phyloP scores from a whole-genome alignment of 1,140 invertebrate species.

The Lethocerus indicus region DNA sequence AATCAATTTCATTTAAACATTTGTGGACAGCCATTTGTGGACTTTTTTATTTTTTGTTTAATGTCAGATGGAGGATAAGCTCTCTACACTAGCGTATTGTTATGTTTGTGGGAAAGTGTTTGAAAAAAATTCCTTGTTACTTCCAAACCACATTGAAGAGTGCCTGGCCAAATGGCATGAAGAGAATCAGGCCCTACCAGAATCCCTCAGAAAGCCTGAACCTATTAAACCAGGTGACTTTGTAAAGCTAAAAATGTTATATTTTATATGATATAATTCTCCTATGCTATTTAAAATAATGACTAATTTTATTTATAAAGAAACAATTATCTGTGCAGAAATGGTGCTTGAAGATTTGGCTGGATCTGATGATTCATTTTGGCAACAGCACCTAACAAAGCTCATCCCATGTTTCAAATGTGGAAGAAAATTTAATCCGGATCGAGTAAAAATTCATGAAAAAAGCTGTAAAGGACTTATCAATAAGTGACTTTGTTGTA shows the following conservation, averaged over 20 bases:
- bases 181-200: conserved; percentile 45
- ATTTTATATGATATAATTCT: not conserved
- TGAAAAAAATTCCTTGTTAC: too few relatives aligned
- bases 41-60: too few relatives aligned
- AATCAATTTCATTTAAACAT: too few relatives aligned
- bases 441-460: conserved; percentile 45
- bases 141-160: conserved; percentile 62
- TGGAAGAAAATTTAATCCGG: conserved; percentile 46
- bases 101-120: too few relatives aligned
- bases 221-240: conserved; percentile 36
- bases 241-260: not conserved
- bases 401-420: conserved; percentile 48
- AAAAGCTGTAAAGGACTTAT: conserved; percentile 37
- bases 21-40: too few relatives aligned
- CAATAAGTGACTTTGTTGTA: not conserved
- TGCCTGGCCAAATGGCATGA: conserved; percentile 56
- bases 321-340: not conserved
- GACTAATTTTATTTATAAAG: not conserved
- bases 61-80: too few relatives aligned
- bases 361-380: conserved; percentile 33
- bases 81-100: too few relatives aligned
- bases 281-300: not conserved
- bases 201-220: conserved; percentile 32
- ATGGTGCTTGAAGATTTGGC: conserved; percentile 25
- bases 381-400: conserved; percentile 34